phyloP scores from a whole-genome alignment of 1,140 invertebrate genomes.

The Hyles vespertilio region DNA sequence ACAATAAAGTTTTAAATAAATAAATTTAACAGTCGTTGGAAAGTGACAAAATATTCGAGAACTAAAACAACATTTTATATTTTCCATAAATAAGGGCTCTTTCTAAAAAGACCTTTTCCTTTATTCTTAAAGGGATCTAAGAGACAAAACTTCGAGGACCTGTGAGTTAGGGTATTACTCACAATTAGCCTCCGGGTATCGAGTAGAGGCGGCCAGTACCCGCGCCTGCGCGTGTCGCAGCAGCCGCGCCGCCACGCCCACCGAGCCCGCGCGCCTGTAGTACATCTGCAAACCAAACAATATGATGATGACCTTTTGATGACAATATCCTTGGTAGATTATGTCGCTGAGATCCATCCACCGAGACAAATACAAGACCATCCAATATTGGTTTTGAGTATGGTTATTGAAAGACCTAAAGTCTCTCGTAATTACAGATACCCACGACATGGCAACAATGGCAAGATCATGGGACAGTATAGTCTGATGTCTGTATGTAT shows the following conservation, averaged over 20 bases:
- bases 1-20: too few species aligned
- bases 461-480: neutral
- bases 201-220: constrained; percentile 13
- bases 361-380: neutral
- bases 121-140: too few species aligned
- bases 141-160: neutral
- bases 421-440: too few species aligned
- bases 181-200: constrained; percentile 25
- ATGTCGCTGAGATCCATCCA: neutral
- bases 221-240: constrained; percentile 24
- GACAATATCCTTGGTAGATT: neutral
- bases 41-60: too few species aligned
- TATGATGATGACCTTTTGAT: too few species aligned
- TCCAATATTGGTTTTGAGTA: neutral
- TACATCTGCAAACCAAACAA: constrained; percentile 36
- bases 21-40: too few species aligned
- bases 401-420: too few species aligned
- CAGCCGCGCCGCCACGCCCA: constrained; percentile 14
- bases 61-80: too few species aligned
- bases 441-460: neutral
- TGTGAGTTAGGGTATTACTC: constrained; percentile 14
- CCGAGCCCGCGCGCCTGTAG: constrained; percentile 15
- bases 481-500: neutral
- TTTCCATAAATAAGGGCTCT: too few species aligned
- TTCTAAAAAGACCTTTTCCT: too few species aligned